Conservation (phyloP, 1,140 invertebrate species). For the Ericerus pela region DNA sequence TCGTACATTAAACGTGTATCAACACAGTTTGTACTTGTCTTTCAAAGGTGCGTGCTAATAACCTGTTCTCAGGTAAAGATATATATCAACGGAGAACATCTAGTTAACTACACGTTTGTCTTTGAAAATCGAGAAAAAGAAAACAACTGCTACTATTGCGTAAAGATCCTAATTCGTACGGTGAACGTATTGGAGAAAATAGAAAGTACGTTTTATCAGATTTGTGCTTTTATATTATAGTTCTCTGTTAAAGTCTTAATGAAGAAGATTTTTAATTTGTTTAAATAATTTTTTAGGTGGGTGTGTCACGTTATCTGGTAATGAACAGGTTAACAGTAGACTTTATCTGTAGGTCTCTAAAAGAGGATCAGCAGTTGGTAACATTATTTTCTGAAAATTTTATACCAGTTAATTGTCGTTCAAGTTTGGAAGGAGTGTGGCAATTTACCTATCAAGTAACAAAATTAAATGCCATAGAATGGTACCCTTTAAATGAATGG, state of each 20-base stretch:
- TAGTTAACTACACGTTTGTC: slow-evolving; percentile 74
- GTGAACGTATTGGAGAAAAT: slow-evolving; percentile 81
- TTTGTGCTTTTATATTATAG: too few relatives aligned
- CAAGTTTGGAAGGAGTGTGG: slow-evolving; percentile 86
- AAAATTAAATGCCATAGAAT: too few relatives aligned
- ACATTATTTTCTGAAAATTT: slow-evolving; percentile 83
- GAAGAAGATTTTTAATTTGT: too few relatives aligned
- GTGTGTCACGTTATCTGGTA: slow-evolving; percentile 50
- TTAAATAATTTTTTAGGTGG: slow-evolving; percentile 42
- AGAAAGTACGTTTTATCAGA: slow-evolving; percentile 58
- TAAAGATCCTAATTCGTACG: slow-evolving; percentile 68
- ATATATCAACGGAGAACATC: slow-evolving; percentile 50
- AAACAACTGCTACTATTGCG: slow-evolving; percentile 63
- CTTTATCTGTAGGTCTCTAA: slow-evolving; percentile 56
- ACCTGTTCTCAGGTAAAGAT: too few relatives aligned
- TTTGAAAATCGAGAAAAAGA: slow-evolving; percentile 47
- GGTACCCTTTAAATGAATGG: too few relatives aligned
- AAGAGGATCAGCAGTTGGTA: slow-evolving; percentile 60
- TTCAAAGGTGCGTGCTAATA: too few relatives aligned
- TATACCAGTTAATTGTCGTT: slow-evolving; percentile 78
- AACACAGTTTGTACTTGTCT: too few relatives aligned
- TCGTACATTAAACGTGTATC: too few relatives aligned
- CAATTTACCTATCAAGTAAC: slow-evolving; percentile 82
- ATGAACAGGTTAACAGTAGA: slow-evolving; percentile 52
- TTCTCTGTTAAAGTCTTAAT: too few relatives aligned